Percentiles rank a stretch among this genome's conserved stretches.
Conservation (phyloP, 2,888 invertebrate species). For the Philopedon plagiatum region DNA sequence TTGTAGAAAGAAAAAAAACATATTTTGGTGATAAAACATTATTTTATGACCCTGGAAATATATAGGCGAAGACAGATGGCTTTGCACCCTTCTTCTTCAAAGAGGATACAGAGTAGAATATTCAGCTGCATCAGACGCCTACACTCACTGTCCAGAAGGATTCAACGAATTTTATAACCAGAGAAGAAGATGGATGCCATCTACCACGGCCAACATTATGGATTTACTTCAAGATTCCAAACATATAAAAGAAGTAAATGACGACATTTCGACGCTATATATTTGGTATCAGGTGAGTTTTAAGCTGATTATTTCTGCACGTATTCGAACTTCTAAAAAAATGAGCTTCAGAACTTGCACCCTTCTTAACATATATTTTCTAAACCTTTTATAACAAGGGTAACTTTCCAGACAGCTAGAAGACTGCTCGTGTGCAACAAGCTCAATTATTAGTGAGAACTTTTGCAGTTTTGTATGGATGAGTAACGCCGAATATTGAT, state of each 20-base stretch:
- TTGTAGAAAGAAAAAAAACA: too few species aligned
- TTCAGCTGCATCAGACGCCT: slow-evolving; percentile 95
- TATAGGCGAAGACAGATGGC: slow-evolving; percentile 94
- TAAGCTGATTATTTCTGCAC: neutral
- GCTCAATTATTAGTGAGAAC: too few species aligned
- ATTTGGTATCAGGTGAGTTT: slow-evolving; percentile 78
- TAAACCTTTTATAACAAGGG: too few species aligned
- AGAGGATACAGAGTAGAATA: slow-evolving; percentile 94
- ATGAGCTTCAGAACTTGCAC: too few species aligned
- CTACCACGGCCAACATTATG: slow-evolving; percentile 95
- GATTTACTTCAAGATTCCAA: slow-evolving; percentile 87
- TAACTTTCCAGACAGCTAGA: too few species aligned
- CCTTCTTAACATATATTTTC: too few species aligned
- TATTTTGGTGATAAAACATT: too few species aligned
- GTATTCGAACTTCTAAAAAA: neutral
- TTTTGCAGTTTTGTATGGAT: too few species aligned
- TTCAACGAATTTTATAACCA: slow-evolving; percentile 97
- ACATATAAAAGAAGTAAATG: slow-evolving; percentile 85
- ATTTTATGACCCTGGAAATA: too few species aligned
- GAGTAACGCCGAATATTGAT: neutral
- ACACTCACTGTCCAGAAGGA: slow-evolving; percentile 93
- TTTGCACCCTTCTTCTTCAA: slow-evolving; percentile 92
- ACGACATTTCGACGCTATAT: slow-evolving; percentile 89
- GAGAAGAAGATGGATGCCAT: slow-evolving; percentile 95
- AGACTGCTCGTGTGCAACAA: too few species aligned